phyloP scores from a whole-genome alignment of 2,797 vertebrate species.

The Huso huso region DNA sequence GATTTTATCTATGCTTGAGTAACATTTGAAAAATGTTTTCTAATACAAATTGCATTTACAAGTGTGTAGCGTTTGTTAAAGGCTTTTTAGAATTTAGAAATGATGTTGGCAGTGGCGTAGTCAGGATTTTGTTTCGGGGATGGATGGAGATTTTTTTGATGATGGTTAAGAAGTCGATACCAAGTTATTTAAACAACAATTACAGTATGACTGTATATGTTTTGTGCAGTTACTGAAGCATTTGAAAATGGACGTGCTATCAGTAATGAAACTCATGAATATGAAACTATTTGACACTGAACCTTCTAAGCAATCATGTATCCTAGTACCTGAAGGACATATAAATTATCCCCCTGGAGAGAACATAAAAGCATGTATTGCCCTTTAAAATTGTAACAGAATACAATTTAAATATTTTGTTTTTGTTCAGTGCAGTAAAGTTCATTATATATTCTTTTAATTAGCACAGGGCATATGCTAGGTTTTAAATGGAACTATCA shows the following conservation, averaged over 20 bases:
- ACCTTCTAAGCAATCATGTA: neutral
- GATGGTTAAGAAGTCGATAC: no score
- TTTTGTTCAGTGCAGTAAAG: neutral
- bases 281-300: neutral
- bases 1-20: no score
- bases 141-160: no score
- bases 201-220: no score
- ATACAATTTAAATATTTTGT: constrained; percentile 3
- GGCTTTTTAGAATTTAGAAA: neutral
- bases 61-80: no score
- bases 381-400: constrained; percentile 2
- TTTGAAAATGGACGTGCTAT: neutral
- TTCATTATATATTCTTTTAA: constrained; percentile 6
- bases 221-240: neutral
- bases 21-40: no score
- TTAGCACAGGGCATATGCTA: neutral
- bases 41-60: no score
- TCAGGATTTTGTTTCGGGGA: no score
- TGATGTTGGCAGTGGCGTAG: neutral
- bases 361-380: constrained; percentile 1
- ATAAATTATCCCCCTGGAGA: neutral
- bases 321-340: constrained; percentile 1
- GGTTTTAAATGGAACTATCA: neutral
- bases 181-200: no score
- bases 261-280: constrained; percentile 1